Percentiles rank a stretch among this genome's conserved stretches.
These are phyloP conservation scores for Peromyscus melanophrys DNA, from an alignment of 2,797 vertebrate genomes.

Conservation along the genomic window DNA sequence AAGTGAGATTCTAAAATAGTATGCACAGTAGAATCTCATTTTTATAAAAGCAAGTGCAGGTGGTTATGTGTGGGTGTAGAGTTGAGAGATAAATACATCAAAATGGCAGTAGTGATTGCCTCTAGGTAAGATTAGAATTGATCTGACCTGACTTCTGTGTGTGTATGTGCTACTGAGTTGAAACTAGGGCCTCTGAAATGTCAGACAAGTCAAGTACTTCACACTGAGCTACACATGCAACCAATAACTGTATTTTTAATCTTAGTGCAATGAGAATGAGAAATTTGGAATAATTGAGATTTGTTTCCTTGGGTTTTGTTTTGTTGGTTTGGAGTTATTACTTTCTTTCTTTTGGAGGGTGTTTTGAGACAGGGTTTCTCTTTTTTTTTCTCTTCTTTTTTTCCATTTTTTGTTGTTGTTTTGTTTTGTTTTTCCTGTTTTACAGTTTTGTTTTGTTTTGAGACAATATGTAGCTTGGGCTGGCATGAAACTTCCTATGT, in stretches of 20 bases:
- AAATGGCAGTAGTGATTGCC: slow-evolving; percentile 25
- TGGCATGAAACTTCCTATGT: not conserved
- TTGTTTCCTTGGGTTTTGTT: not conserved
- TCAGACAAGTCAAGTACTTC: not conserved
- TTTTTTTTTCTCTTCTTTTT: too few species aligned
- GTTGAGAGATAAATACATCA: not conserved
- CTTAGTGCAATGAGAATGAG: not conserved
- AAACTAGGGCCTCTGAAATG: not conserved
- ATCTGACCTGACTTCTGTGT: not conserved
- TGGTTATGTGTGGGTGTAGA: not conserved
- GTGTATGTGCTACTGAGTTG: not conserved
- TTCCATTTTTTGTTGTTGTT: too few species aligned
- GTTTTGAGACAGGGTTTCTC: not conserved
- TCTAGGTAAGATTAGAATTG: not conserved
- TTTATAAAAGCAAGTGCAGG: slow-evolving; percentile 18
- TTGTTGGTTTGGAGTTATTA: not conserved
- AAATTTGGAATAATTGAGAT: not conserved
- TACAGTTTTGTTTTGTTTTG: not conserved
- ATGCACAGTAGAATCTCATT: not conserved
- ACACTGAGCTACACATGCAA: not conserved
- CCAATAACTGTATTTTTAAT: not conserved
- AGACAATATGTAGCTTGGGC: not conserved
- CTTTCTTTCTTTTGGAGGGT: not conserved
- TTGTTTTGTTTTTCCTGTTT: not conserved
- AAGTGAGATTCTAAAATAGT: slow-evolving; percentile 58